Conservation (phyloP, 2,113 vertebrate genomes). For the Neotoma lepida region DNA sequence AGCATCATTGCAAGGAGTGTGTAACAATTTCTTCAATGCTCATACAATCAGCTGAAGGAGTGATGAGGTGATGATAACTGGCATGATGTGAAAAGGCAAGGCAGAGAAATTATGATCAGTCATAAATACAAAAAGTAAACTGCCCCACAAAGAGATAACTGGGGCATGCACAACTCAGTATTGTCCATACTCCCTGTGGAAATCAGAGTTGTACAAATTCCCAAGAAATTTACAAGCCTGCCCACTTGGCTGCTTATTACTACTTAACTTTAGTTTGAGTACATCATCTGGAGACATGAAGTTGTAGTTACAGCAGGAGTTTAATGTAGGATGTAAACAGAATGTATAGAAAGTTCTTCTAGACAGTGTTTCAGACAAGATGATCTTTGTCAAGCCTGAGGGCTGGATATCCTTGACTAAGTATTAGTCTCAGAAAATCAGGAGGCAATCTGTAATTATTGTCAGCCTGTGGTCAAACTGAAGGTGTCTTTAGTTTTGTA, state of each 20-base stretch:
- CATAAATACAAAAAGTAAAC: neutral
- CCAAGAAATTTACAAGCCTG: neutral
- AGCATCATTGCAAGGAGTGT: neutral
- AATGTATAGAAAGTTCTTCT: slow-evolving; percentile 51
- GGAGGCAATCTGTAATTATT: slow-evolving; percentile 48
- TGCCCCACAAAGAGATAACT: neutral
- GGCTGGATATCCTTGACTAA: slow-evolving; percentile 47
- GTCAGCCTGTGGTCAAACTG: slow-evolving; percentile 46
- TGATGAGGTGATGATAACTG: neutral
- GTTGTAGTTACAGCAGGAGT: neutral
- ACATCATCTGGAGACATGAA: neutral
- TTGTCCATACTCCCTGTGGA: neutral
- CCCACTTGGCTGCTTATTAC: neutral
- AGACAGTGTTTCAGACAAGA: neutral
- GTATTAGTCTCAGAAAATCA: slow-evolving; percentile 58
- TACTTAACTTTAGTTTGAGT: neutral
- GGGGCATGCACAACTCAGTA: neutral
- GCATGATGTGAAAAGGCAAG: neutral
- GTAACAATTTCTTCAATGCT: neutral
- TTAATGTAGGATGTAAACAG: neutral
- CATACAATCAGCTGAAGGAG: neutral
- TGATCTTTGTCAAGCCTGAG: slow-evolving; percentile 50
- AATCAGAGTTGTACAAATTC: neutral
- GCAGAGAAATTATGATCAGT: neutral
- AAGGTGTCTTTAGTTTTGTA: slow-evolving; percentile 39